Percentiles rank a stretch among this genome's conserved stretches.
These are phyloP conservation scores for Proteles cristata DNA, from an alignment of 2,113 vertebrate species.

Conservation along the genomic window DNA sequence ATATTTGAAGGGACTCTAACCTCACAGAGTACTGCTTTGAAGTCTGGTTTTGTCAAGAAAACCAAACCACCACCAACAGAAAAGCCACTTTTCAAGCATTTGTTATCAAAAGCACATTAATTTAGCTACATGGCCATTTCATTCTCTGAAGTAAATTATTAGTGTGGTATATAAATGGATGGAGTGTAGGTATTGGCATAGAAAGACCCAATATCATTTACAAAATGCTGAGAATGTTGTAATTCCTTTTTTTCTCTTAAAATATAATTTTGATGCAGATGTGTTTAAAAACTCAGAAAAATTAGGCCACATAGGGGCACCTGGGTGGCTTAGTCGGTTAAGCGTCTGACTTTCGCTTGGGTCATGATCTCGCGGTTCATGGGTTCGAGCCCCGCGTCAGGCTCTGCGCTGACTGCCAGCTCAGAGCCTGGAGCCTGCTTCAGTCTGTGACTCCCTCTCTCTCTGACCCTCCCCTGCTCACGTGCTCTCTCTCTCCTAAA, in stretches of 20 bases:
- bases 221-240: not conserved
- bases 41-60: not conserved
- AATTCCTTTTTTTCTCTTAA: not conserved
- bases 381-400: too few relatives aligned
- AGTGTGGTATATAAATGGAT: not conserved
- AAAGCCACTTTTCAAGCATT: not conserved
- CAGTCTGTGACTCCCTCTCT: too few relatives aligned
- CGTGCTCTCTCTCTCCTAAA: too few relatives aligned
- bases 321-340: too few relatives aligned
- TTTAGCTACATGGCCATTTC: not conserved
- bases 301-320: too few relatives aligned
- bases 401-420: too few relatives aligned
- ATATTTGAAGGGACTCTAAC: not conserved
- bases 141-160: not conserved
- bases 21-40: not conserved
- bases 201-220: not conserved
- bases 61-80: not conserved
- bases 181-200: not conserved
- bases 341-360: too few relatives aligned
- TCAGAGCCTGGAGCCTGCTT: too few relatives aligned
- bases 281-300: not conserved
- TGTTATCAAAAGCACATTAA: not conserved
- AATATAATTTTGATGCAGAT: not conserved
- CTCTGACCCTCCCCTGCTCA: too few relatives aligned
- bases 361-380: too few relatives aligned